phyloP scores from a whole-genome alignment of 1,140 invertebrate genomes.

The Bicyclus anynana region DNA sequence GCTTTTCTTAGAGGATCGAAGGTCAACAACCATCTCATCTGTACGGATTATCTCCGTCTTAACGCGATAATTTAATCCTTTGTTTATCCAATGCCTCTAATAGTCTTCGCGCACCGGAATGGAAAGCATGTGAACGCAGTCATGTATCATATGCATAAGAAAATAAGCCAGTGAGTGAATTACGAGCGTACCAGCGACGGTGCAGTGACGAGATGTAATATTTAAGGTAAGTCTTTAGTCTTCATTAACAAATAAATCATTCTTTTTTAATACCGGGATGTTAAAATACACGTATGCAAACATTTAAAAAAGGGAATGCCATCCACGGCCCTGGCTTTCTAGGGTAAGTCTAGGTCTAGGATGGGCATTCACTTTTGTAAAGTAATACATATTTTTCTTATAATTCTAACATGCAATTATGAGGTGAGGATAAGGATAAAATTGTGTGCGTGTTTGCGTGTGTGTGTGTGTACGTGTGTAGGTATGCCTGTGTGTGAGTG shows the following conservation, averaged over 20 bases:
- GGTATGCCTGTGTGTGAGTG: no score
- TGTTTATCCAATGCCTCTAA: constrained; percentile 72
- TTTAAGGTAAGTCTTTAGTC: constrained; percentile 31
- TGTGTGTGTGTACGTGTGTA: no score
- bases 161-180: constrained; percentile 63
- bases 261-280: not conserved
- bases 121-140: constrained; percentile 54
- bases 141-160: constrained; percentile 71
- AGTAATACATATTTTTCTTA: no score
- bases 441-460: no score
- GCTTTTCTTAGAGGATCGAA: constrained; percentile 53
- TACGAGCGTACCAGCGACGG: constrained; percentile 54
- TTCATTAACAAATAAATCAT: constrained; percentile 10
- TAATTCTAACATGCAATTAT: no score
- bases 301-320: no score
- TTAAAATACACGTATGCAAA: not conserved
- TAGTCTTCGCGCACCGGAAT: constrained; percentile 59
- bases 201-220: constrained; percentile 39
- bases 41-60: constrained; percentile 71
- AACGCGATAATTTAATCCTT: constrained; percentile 72
- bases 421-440: no score
- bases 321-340: no score
- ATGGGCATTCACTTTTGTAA: no score
- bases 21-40: constrained; percentile 73
- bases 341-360: no score